phyloP scores from a whole-genome alignment of 2,113 vertebrate genomes.

The Elanoides forficatus region DNA sequence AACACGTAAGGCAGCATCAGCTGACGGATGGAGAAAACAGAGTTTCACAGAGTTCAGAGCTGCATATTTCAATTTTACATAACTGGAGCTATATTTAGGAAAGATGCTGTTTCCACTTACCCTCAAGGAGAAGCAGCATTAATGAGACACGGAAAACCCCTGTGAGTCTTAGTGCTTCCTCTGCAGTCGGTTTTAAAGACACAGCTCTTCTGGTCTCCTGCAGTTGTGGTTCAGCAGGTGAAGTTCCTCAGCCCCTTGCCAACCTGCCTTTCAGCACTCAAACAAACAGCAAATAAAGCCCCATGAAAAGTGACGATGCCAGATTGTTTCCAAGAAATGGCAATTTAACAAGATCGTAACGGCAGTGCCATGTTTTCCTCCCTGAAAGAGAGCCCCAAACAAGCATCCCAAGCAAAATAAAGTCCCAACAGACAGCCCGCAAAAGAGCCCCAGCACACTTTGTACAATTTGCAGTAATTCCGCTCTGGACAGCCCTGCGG shows the following conservation, averaged over 20 bases:
- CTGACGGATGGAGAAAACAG: fast-evolving
- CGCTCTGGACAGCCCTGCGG: not conserved
- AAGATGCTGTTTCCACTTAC: not conserved
- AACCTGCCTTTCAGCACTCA: not conserved
- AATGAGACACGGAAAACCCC: not conserved
- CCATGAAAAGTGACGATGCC: fast-evolving
- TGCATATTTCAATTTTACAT: fast-evolving
- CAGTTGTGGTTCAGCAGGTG: not conserved
- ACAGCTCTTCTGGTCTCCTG: not conserved
- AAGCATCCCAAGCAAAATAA: not conserved
- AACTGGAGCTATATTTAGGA: not conserved
- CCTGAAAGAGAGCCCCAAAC: not conserved
- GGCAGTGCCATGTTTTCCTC: not conserved
- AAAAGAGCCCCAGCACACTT: not conserved
- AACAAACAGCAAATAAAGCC: not conserved
- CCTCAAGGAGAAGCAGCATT: not conserved
- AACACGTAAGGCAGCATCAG: fast-evolving
- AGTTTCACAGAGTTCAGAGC: not conserved
- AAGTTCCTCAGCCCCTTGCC: not conserved
- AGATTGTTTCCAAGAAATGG: fast-evolving
- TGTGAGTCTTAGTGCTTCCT: fast-evolving
- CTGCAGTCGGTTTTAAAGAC: not conserved
- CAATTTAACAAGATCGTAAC: not conserved
- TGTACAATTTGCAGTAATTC: not conserved
- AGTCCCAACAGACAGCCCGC: not conserved